These are phyloP conservation scores for Pararge aegeria DNA, from an alignment of 1,140 invertebrate genomes.

Conservation along the genomic window DNA sequence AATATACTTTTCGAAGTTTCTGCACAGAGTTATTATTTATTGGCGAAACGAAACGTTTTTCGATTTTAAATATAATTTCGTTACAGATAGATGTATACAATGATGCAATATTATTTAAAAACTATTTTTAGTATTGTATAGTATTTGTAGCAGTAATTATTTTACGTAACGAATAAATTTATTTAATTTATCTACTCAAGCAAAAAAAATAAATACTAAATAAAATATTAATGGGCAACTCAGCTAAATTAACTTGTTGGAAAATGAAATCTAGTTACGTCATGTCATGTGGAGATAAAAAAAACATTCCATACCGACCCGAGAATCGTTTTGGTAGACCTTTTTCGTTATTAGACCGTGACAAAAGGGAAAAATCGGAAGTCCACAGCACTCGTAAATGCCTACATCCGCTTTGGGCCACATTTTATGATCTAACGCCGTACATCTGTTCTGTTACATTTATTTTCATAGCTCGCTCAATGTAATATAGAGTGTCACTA, in stretches of 20 bases:
- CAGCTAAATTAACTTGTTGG: slow-evolving; percentile 30
- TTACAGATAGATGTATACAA: too few relatives aligned
- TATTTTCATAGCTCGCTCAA: slow-evolving; percentile 24
- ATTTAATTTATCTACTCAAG: not conserved
- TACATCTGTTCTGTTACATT: slow-evolving; percentile 24
- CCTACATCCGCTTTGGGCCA: slow-evolving; percentile 29
- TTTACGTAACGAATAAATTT: too few relatives aligned
- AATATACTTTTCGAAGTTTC: slow-evolving; percentile 31
- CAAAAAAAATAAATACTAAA: not conserved
- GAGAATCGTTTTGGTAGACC: slow-evolving; percentile 33
- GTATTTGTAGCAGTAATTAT: too few relatives aligned
- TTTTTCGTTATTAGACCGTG: slow-evolving; percentile 42
- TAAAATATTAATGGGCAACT: slow-evolving; percentile 25
- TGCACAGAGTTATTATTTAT: slow-evolving; percentile 22
- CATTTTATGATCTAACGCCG: slow-evolving; percentile 31
- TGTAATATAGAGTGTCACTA: not conserved
- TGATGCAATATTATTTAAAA: too few relatives aligned
- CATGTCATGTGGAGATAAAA: slow-evolving; percentile 32
- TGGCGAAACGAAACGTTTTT: not conserved
- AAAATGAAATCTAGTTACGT: slow-evolving; percentile 37
- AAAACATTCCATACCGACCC: slow-evolving; percentile 28
- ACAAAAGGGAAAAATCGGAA: slow-evolving; percentile 43
- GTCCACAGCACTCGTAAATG: slow-evolving; percentile 31
- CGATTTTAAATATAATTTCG: too few relatives aligned
- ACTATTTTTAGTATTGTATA: too few relatives aligned